Percentiles rank a stretch among this genome's conserved stretches.
phyloP scores from a whole-genome alignment of 2,888 invertebrate species.

The Pterostichus niger region DNA sequence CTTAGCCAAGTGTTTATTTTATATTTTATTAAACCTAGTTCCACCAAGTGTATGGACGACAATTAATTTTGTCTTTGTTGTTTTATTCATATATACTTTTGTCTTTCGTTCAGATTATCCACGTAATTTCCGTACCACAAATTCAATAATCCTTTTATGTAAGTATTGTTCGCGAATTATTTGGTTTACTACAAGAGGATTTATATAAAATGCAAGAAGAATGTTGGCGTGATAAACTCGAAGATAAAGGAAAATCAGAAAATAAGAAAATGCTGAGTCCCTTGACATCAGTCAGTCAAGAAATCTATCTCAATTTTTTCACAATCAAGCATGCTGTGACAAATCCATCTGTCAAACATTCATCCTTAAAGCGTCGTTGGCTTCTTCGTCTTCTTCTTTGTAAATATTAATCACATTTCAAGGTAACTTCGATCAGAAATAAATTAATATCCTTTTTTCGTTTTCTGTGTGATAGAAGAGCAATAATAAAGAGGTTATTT shows the following conservation, averaged over 20 bases:
- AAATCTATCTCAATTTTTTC: constrained; percentile 47
- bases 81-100: no score
- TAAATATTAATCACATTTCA: constrained; percentile 40
- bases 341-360: constrained; percentile 50
- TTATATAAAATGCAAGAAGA: not conserved
- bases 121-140: no score
- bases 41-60: no score
- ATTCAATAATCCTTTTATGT: no score
- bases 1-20: no score
- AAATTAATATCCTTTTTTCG: constrained; percentile 38
- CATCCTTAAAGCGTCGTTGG: not conserved
- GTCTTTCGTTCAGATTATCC: no score
- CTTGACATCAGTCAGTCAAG: constrained; percentile 38
- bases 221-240: constrained; percentile 22
- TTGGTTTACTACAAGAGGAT: no score
- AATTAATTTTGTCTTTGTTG: no score
- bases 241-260: constrained; percentile 31
- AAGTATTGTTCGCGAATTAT: no score
- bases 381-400: constrained; percentile 21
- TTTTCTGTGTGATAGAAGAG: constrained; percentile 6
- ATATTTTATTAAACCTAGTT: no score
- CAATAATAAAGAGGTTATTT: constrained; percentile 40
- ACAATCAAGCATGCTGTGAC: constrained; percentile 38
- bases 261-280: constrained; percentile 21
- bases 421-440: constrained; percentile 38